Evolutionary conservation across 2,797 vertebrate genomes (phyloP).

Genomic region (Poecilia wingei): DNA sequence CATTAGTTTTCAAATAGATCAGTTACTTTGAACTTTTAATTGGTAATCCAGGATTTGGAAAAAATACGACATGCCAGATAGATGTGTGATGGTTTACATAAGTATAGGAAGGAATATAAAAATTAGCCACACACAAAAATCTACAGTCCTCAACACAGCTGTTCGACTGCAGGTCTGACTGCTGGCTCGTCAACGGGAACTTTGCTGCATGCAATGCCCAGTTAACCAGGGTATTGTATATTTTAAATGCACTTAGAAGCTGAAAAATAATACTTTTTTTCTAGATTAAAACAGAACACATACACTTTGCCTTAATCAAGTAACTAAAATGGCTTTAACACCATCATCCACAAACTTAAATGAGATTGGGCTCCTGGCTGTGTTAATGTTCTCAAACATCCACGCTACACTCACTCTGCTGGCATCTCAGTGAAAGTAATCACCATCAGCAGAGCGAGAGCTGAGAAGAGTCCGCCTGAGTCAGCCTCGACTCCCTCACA

Average conservation of each 20-base stretch:
- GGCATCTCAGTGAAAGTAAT: slow-evolving; percentile 22
- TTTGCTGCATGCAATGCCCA: not conserved
- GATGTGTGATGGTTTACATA: not conserved
- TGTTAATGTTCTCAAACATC: slow-evolving; percentile 11
- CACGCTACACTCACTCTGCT: slow-evolving; percentile 28
- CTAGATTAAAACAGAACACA: not conserved
- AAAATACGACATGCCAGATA: not conserved
- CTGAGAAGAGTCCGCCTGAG: slow-evolving; percentile 46
- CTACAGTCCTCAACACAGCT: not conserved
- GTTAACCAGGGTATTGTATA: not conserved
- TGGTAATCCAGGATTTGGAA: not conserved
- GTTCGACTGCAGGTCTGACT: not conserved
- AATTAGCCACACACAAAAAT: no score
- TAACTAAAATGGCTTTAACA: not conserved
- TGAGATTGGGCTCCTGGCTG: slow-evolving; percentile 12
- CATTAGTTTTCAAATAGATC: not conserved
- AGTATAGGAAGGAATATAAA: no score
- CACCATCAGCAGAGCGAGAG: slow-evolving; percentile 24
- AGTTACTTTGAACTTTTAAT: not conserved
- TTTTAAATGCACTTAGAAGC: not conserved
- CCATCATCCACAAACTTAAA: not conserved
- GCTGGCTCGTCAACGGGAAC: not conserved
- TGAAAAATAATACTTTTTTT: not conserved
- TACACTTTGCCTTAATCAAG: not conserved
- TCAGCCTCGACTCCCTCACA: slow-evolving; percentile 59